Percentiles rank a stretch among this genome's conserved stretches.
Conservation (phyloP, 2,888 invertebrate genomes). For the Calliphora vomitoria region DNA sequence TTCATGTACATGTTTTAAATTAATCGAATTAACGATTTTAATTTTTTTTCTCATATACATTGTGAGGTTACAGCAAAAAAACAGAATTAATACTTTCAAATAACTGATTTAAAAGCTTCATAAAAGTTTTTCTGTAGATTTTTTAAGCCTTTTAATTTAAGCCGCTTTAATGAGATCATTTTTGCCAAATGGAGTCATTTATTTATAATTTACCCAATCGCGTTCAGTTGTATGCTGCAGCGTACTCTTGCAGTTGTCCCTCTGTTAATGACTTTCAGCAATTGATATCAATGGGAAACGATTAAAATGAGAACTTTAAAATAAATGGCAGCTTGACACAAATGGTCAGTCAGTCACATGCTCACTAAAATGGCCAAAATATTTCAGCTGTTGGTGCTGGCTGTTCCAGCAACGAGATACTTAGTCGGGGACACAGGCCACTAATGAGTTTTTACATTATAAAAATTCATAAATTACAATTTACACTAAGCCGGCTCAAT, state of each 20-base stretch:
- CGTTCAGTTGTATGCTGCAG: not conserved
- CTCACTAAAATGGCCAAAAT: conserved; percentile 26
- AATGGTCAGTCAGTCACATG: conserved; percentile 14
- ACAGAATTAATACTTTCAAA: conserved; percentile 21
- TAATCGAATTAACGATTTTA: no score
- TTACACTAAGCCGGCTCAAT: conserved; percentile 77
- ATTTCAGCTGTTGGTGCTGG: conserved; percentile 43
- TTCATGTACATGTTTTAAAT: no score
- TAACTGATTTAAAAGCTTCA: conserved; percentile 17
- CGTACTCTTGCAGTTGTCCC: conserved; percentile 21
- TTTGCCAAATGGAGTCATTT: conserved; percentile 66
- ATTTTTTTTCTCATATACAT: no score
- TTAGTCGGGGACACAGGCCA: not conserved
- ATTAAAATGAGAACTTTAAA: conserved; percentile 61
- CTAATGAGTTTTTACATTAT: conserved; percentile 74
- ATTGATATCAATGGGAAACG: conserved; percentile 58
- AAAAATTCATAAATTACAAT: conserved; percentile 78
- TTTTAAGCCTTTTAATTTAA: conserved; percentile 33
- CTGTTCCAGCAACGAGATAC: conserved; percentile 6
- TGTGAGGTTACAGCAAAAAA: not conserved
- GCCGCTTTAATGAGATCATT: conserved; percentile 47
- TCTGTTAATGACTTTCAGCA: conserved; percentile 42
- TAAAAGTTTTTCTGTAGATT: not conserved
- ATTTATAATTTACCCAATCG: conserved; percentile 46
- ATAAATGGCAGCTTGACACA: conserved; percentile 41